Evolutionary conservation across 2,888 invertebrate species (phyloP), one percentile per base, ranked within the genome.

Genomic region (Drosophila paranaensis): DNA sequence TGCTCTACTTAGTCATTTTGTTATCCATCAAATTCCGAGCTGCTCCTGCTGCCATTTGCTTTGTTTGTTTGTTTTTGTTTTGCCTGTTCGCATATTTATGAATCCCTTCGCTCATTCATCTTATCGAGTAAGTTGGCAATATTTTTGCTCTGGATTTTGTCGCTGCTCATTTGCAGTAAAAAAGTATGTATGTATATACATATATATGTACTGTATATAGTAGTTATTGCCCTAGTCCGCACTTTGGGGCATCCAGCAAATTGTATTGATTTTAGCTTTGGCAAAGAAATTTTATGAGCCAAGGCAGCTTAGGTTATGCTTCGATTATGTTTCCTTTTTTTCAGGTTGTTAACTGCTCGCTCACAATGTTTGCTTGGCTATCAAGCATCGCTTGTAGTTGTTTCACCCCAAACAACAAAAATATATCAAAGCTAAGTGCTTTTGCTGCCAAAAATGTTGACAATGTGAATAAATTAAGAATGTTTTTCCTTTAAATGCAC

Each of bases 131-230:
- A 75, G 73, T 79, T 81, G 66, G 57, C 60, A 51, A 74, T 74
- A 64, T 60, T 56, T 74, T 25, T 65, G 46, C 46, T 35, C n/a
- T 54, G 40, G 25, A 65, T 43, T 48, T 68, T 68, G 53, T 48
- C 66, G 51, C 55, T 71, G 62, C 67, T 88, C 79, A 88, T 86
- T 86, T 86, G 88, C 86, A 85, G 88, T 86, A 86, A 88, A 87
- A 80, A 75, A 69, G 14, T 39, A n/a, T n/a, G 63, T 37, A 39
- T 25, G 27, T 11, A 51, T 51, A 53, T 33, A 16, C 16, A 33
- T 50, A 48, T 11, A 30, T 48, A 16, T 16, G 5, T 48, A 35
- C 20, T 20, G n/a, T 74, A 76, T 37, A 39, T 33, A 9, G 53
- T 54, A 48, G 63, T 48, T 48, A 64, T 54, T 37, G 27, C 64